Conservation (phyloP, 2,113 vertebrate species). For the Siniperca knerii region DNA sequence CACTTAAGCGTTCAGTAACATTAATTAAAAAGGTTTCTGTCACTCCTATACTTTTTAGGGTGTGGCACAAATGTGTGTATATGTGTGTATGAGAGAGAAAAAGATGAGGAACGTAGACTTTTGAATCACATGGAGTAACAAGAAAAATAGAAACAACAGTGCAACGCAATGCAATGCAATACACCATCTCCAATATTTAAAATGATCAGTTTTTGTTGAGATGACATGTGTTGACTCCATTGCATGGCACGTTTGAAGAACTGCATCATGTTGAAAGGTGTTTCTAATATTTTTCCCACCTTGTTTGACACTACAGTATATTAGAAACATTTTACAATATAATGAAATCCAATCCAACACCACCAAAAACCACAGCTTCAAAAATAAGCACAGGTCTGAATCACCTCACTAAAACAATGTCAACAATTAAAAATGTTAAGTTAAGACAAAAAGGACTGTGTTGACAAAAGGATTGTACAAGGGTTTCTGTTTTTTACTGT, state of each 20-base stretch:
- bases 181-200: not conserved
- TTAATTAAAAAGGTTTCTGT: conserved; percentile 23
- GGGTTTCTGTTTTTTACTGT: not conserved
- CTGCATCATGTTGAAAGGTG: not conserved
- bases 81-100: not conserved
- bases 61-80: not conserved
- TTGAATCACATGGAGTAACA: not conserved
- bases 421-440: not conserved
- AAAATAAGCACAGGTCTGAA: not conserved
- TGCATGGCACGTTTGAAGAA: not conserved
- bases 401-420: not conserved
- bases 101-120: not conserved
- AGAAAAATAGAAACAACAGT: not conserved
- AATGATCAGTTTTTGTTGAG: not conserved
- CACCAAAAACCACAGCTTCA: not conserved
- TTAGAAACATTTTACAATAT: not conserved
- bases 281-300: not conserved
- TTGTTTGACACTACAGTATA: not conserved
- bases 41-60: not conserved
- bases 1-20: conserved; percentile 34
- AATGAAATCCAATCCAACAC: not conserved
- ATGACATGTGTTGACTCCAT: not conserved
- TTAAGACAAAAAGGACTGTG: not conserved
- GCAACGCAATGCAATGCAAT: not conserved
- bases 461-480: not conserved